Conservation (phyloP, 1,140 invertebrate species). For the Cydia strobilella region DNA sequence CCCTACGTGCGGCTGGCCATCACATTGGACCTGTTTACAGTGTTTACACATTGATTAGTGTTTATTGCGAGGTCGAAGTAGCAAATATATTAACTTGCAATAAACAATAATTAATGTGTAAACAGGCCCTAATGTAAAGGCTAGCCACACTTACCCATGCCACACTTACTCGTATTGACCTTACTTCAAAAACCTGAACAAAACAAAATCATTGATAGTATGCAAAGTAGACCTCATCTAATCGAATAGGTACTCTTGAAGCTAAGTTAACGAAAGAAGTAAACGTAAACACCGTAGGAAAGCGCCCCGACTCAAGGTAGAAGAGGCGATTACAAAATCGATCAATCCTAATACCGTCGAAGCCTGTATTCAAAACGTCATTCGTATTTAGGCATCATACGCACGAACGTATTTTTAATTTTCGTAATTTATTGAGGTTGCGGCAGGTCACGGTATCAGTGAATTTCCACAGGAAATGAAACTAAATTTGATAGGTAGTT, state of each 20-base stretch:
- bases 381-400: not conserved
- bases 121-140: too few species aligned
- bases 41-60: too few species aligned
- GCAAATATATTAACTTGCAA: too few species aligned
- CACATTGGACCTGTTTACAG: too few species aligned
- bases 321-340: conserved; percentile 7
- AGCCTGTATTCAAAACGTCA: not conserved
- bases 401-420: not conserved
- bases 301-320: not conserved
- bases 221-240: not conserved
- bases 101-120: too few species aligned
- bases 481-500: too few species aligned
- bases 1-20: too few species aligned
- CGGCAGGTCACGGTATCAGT: not conserved
- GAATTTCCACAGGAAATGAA: too few species aligned
- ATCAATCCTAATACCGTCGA: not conserved
- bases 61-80: too few species aligned
- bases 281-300: not conserved
- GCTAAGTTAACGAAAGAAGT: conserved; percentile 1
- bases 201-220: conserved; percentile 2
- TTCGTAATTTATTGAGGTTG: conserved; percentile 4
- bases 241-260: not conserved
- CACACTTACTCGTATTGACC: too few species aligned
- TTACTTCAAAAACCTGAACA: not conserved
- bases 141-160: too few species aligned